These are phyloP conservation scores for Cossypha heuglini DNA, from an alignment of 2,797 vertebrate species.

Conservation along the genomic window DNA sequence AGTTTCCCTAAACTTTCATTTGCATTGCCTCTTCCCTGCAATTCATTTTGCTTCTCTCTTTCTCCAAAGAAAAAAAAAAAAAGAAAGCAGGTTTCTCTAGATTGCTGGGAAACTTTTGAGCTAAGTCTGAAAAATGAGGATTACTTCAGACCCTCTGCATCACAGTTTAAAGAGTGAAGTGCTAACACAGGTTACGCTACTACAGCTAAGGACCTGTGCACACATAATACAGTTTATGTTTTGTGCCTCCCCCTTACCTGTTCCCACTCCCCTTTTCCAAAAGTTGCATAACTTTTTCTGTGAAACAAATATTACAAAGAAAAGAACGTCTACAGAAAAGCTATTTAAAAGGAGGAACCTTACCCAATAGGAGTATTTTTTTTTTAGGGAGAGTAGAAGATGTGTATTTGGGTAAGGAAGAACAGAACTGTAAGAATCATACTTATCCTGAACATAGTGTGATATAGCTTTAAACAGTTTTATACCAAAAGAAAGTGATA, in stretches of 20 bases:
- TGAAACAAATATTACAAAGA: background rate
- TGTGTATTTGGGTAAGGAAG: background rate
- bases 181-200: background rate
- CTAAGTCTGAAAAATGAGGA: background rate
- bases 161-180: background rate
- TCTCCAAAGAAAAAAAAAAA: background rate
- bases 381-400: background rate
- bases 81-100: background rate
- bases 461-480: constrained; percentile 37
- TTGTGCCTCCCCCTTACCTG: background rate
- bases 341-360: background rate
- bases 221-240: background rate
- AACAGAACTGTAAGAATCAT: background rate
- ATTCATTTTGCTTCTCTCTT: background rate
- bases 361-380: background rate
- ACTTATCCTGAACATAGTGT: constrained; percentile 5
- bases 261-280: background rate
- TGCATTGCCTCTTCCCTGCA: background rate
- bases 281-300: background rate
- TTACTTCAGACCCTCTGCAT: background rate
- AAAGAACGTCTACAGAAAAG: background rate
- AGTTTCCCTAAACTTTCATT: background rate
- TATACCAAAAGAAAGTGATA: constrained; percentile 41
- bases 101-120: background rate
- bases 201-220: background rate